Conservation (phyloP, 2,888 invertebrate genomes). For the Drosophila meridiana region DNA sequence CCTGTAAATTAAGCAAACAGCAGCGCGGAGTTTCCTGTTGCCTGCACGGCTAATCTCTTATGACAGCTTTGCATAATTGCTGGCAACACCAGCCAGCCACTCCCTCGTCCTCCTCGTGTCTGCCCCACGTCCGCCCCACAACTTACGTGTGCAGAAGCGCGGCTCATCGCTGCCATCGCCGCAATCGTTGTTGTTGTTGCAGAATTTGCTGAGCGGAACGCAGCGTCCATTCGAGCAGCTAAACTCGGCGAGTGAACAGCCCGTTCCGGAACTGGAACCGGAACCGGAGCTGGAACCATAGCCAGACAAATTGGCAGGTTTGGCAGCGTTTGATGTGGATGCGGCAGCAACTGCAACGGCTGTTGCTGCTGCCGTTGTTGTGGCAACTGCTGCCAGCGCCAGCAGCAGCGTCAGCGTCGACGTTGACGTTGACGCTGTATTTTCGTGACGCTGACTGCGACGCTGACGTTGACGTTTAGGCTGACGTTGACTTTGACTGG, state of each 20-base stretch:
- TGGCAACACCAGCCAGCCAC: not conserved
- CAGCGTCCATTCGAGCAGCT: constrained; percentile 85
- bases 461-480: constrained; percentile 35
- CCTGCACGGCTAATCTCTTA: constrained; percentile 43
- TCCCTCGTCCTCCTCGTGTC: not conserved
- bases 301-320: constrained; percentile 66
- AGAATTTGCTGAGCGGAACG: constrained; percentile 89
- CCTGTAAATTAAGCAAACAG: constrained; percentile 46
- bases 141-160: constrained; percentile 93
- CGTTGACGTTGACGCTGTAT: constrained; percentile 45
- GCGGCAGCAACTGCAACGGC: constrained; percentile 31
- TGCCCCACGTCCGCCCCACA: not conserved
- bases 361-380: constrained; percentile 34
- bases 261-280: constrained; percentile 49
- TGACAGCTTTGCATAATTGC: constrained; percentile 67
- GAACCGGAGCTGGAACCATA: constrained; percentile 58
- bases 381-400: constrained; percentile 47
- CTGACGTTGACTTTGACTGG: constrained; percentile 51
- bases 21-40: constrained; percentile 15
- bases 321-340: constrained; percentile 60
- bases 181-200: constrained; percentile 92
- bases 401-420: constrained; percentile 58
- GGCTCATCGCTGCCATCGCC: constrained; percentile 93
- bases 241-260: constrained; percentile 84
- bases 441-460: constrained; percentile 26